These are phyloP conservation scores for Cheilosia pagana DNA, from an alignment of 2,888 invertebrate species.

Conservation along the genomic window DNA sequence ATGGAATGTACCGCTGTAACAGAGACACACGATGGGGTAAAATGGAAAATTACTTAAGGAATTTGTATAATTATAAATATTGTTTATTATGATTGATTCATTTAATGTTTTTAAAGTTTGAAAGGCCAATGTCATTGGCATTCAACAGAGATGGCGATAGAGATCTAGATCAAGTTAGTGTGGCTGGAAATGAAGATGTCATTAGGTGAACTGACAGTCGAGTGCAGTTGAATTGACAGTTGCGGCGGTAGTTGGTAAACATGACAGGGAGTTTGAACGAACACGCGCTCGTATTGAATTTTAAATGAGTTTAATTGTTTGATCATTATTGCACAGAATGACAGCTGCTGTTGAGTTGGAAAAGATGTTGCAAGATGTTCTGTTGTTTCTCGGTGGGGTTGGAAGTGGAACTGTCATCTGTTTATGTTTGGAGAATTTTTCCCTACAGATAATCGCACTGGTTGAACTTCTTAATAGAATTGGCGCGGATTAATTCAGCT, in stretches of 20 bases:
- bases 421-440: too few relatives aligned
- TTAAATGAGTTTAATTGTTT: not conserved
- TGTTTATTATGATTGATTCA: constrained; percentile 28
- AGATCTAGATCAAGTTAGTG: constrained; percentile 15
- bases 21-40: not conserved
- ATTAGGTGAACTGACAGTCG: constrained; percentile 19
- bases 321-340: not conserved
- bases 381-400: too few relatives aligned
- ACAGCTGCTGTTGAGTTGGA: not conserved
- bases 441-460: too few relatives aligned
- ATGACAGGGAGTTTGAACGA: constrained; percentile 1
- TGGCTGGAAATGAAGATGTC: constrained; percentile 8
- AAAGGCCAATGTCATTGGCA: constrained; percentile 32
- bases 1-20: not conserved
- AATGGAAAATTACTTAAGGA: constrained; percentile 45
- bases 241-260: not conserved
- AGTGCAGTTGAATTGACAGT: not conserved
- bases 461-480: too few relatives aligned
- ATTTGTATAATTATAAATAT: constrained; percentile 2
- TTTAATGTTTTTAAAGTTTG: constrained; percentile 10
- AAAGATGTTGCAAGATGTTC: not conserved
- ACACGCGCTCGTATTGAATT: not conserved
- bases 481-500: too few relatives aligned
- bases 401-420: not conserved
- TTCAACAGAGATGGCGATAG: constrained; percentile 1